Evolutionary conservation across 2,797 vertebrate genomes (phyloP), one percentile per base, ranked within the genome.

Genomic region (Xerus rutilus): DNA sequence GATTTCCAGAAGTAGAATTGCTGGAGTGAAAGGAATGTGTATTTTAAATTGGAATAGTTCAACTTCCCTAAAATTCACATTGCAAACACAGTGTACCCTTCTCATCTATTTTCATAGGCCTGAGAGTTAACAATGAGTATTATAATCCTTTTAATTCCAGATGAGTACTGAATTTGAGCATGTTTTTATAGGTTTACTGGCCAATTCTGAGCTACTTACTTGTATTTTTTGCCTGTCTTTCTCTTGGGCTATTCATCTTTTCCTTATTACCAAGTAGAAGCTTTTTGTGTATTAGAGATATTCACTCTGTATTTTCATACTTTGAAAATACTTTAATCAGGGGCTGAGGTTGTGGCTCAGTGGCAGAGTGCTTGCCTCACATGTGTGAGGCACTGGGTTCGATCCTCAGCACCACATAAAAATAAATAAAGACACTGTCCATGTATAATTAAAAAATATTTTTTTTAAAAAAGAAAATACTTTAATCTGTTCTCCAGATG

Each of bases 41-140:
- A 65, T 82, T 73, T 88, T 85, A 74, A 86, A 86, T 95, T 35
- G 77, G 28, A 92, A 52, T n/a, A 76, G 10, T 69, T 91, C 62
- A 87, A 76, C 30, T 67, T 95, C 57, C 25, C 43, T 72, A 47
- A 90, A 57, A 67, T 30, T 92, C 32, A 95, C 39, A 77, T 59
- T 94, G 77, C 43, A 57, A 67, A 82, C 17, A 7, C 30, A 64
- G 18, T 9, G 0, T 18, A 52, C 1, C 49, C 25, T 64, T 76
- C 25, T 87, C 74, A 91, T 67, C 69, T 86, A 47, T 91, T 83
- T 92, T 57, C 20, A 59, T 17, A 87, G 77, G 67, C 54, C 52
- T 25, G 83, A 39, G 13, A 54, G 5, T 59, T 28, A 64, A 78
- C 65, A 79, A 67, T 57, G 17, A 72, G 8, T 81, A 93, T 72